Percentiles rank a stretch among this genome's conserved stretches.
phyloP scores from a whole-genome alignment of 2,113 vertebrate species.

The Platysteira castanea region DNA sequence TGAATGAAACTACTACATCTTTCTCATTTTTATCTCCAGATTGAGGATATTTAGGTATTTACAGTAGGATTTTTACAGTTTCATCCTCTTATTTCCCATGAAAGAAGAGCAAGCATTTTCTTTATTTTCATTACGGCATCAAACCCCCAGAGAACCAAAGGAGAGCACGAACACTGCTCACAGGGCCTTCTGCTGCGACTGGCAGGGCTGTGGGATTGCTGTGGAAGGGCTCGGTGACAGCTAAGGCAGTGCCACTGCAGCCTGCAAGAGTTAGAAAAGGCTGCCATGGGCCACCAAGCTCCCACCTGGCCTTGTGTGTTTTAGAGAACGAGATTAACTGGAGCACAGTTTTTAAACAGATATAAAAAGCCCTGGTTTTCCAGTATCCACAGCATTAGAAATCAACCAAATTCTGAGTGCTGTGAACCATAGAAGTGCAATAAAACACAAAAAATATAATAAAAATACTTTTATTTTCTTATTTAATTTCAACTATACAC shows the following conservation, averaged over 20 bases:
- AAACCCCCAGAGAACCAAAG: not conserved
- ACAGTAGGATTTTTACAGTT: not conserved
- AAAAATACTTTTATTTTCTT: not conserved
- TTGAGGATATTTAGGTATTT: not conserved
- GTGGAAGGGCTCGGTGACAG: not conserved
- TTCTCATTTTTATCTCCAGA: not conserved
- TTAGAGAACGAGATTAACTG: not conserved
- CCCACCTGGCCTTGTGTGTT: not conserved
- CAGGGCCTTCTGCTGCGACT: not conserved
- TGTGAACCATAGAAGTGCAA: not conserved
- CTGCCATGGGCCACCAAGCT: not conserved
- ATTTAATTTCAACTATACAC: not conserved
- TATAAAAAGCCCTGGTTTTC: not conserved
- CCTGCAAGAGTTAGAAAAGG: not conserved
- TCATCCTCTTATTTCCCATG: not conserved
- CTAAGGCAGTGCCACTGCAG: not conserved
- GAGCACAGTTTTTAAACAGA: not conserved
- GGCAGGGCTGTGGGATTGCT: not conserved
- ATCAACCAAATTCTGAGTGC: not conserved
- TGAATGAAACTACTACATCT: not conserved
- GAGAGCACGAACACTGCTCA: not conserved
- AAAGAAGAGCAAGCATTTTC: not conserved
- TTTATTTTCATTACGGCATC: not conserved
- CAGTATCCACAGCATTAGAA: not conserved
- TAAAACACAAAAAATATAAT: not conserved